Evolutionary conservation across 2,888 invertebrate species (phyloP), one percentile per base, ranked within the genome.

Genomic region (Xestia xanthographa): DNA sequence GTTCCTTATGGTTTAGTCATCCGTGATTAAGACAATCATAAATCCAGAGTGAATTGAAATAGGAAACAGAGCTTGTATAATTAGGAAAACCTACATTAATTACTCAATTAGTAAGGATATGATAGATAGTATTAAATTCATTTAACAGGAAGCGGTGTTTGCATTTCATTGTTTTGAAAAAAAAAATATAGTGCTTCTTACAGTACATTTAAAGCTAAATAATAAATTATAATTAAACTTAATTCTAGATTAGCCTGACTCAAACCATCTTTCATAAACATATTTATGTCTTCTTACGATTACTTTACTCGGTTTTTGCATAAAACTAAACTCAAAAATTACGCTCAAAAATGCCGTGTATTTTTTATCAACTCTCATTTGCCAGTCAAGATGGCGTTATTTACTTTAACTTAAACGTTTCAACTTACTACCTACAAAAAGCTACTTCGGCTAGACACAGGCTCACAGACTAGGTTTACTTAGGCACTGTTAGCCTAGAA

Each of bases 401-500:
- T 67, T 63, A 63, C 38, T n/a, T 53, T 26, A 60, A 65, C 17
- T 50, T 20, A 2, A 58, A 58, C n/a, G 17, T 45, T 68, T 58
- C 5, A 48, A 41, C 14, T 14, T 12, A 60, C 58, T 45, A 20
- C 48, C 29, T 77, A 60, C 22, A 79, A 43, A 41, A 74, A 0
- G 22, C 29, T 41, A 29, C 48, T 29, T 66, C 50, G 22, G 0
- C 22, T 45, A 29, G 56, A 20, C 29, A 29, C 9, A 34, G 11
- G 17, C 29, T 17, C 14, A 79, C 26, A 14, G 8, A 22, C 41
- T 41, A 58, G 6, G 29, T 77, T 71, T 67, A 50, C 45, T 8
- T 58, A 43, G n/a, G 14, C 17, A 1, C 20, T 78, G 50, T 78
- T 34, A 43, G 43, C 17, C 38, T 56, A 77, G 9, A 65, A 80